Percentiles rank a stretch among this genome's conserved stretches.
Conservation (phyloP, 2,113 vertebrate species). For the Epinephelus cyanopodus region DNA sequence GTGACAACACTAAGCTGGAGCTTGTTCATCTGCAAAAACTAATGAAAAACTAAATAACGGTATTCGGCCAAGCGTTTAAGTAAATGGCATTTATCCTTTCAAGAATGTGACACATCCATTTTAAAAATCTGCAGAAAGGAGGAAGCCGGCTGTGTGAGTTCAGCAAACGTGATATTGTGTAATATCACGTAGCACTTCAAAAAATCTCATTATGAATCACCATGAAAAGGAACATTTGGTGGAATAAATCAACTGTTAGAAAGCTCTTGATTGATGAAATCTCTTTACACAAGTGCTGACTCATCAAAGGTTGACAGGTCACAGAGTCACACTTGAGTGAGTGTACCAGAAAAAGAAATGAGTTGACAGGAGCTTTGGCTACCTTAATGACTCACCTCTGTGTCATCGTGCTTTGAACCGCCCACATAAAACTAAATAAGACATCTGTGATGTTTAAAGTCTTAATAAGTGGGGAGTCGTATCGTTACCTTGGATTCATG, state of each 20-base stretch:
- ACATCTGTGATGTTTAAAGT: neutral
- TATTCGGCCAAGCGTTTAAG: no score
- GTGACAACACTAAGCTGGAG: no score
- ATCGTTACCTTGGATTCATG: no score
- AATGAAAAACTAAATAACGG: no score
- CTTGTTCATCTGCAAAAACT: no score
- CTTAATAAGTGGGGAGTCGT: neutral
- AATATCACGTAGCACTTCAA: neutral
- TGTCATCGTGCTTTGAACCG: neutral
- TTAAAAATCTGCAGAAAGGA: neutral
- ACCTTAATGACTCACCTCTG: slow-evolving; percentile 4
- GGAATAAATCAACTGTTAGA: neutral
- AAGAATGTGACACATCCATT: neutral
- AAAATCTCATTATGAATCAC: neutral
- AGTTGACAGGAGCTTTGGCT: neutral
- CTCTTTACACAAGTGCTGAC: neutral
- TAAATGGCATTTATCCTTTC: no score
- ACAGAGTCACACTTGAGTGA: neutral
- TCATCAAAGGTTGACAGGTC: neutral
- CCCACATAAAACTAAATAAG: neutral
- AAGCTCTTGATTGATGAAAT: slow-evolving; percentile 6
- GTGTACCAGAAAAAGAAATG: neutral
- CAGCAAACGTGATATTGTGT: neutral
- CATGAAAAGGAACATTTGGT: neutral
- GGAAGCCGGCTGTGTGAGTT: neutral